A percentile compares a stretch with the other conserved stretches of the same genome.
Conservation (phyloP, 35 echinoderm and acorn worm species). For the Ophioderma brevispina region DNA sequence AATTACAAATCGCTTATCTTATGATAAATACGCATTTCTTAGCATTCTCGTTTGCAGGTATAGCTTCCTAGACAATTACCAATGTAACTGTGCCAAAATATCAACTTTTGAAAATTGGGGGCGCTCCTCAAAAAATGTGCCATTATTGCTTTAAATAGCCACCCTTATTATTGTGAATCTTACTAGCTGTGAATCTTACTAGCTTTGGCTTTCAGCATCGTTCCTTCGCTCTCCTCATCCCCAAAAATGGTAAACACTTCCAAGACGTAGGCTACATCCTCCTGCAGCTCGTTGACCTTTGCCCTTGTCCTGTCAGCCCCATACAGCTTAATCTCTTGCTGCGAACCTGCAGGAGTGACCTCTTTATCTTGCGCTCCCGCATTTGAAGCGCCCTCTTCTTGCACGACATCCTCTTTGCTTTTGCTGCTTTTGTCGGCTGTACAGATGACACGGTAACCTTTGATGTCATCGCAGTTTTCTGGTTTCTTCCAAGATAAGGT, state of each 20-base stretch:
- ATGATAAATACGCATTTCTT: no score
- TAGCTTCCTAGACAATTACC: no score
- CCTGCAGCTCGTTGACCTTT: conserved; percentile 42
- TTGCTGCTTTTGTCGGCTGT: conserved; percentile 12
- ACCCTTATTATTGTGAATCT: no score
- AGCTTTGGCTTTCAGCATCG: conserved; percentile 26
- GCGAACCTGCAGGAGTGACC: background rate
- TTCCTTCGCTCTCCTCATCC: conserved; percentile 46
- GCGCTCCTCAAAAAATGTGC: no score
- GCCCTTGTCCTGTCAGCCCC: conserved; percentile 48
- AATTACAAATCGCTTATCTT: no score
- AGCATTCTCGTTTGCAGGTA: no score
- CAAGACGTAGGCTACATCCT: conserved; percentile 18
- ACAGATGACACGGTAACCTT: conserved; percentile 70
- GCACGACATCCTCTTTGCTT: conserved; percentile 1
- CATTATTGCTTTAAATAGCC: no score
- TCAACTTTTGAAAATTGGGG: no score
- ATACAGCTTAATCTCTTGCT: conserved; percentile 47
- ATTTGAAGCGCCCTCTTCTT: background rate
- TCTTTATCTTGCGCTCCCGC: background rate
- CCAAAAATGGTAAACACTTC: conserved; percentile 35
- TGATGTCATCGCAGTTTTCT: conserved; percentile 28
- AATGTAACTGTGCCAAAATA: no score
- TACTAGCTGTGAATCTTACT: no score
- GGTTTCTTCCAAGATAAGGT: conserved; percentile 85